These are phyloP conservation scores for Novumbra hubbsi DNA, from an alignment of 2,797 vertebrate genomes.

Conservation along the genomic window DNA sequence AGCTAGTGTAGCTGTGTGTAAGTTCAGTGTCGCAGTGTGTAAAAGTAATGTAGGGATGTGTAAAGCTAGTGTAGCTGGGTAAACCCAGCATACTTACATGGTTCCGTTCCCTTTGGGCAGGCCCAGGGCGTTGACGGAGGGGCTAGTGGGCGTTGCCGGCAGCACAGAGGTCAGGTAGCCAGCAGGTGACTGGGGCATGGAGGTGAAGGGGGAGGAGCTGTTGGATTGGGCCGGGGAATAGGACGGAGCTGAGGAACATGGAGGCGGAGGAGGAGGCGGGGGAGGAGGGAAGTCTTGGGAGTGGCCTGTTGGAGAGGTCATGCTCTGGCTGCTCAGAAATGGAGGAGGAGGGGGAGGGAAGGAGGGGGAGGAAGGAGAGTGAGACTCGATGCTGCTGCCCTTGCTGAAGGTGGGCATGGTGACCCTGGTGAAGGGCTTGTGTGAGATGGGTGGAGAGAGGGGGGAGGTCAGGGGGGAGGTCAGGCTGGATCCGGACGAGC, in stretches of 20 bases:
- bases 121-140: conserved; percentile 87
- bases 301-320: conserved; percentile 77
- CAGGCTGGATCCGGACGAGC: conserved; percentile 85
- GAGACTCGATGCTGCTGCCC: conserved; percentile 80
- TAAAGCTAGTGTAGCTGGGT: not conserved
- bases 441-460: conserved; percentile 81
- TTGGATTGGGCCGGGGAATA: conserved; percentile 72
- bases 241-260: conserved; percentile 64
- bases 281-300: conserved; percentile 72
- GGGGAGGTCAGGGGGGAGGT: conserved; percentile 90
- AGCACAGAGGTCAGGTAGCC: conserved; percentile 92
- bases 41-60: not conserved
- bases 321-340: conserved; percentile 74
- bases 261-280: conserved; percentile 76
- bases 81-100: conserved; percentile 78
- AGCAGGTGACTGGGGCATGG: conserved; percentile 82
- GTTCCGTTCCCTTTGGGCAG: conserved; percentile 92
- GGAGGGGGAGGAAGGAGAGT: conserved; percentile 75
- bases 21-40: too few relatives aligned
- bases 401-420: conserved; percentile 74
- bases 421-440: conserved; percentile 80
- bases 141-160: conserved; percentile 76
- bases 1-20: too few relatives aligned
- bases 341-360: conserved; percentile 88
- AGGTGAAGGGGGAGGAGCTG: conserved; percentile 75